Conservation (phyloP, 2,888 invertebrate species). For the Unio delphinus region DNA sequence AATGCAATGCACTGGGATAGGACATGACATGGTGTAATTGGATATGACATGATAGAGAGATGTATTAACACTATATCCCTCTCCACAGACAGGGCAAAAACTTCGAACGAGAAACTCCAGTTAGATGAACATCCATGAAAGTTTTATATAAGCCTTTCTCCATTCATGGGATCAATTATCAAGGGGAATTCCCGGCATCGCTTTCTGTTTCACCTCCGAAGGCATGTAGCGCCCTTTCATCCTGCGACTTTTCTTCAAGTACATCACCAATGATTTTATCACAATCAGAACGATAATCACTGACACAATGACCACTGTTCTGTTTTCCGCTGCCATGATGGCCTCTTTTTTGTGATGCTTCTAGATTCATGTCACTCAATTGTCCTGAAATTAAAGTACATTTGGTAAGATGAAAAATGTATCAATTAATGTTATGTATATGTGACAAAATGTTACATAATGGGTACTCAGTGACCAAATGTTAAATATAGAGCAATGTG, state of each 20-base stretch:
- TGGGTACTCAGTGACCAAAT: no score
- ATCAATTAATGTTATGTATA: not conserved
- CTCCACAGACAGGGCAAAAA: no score
- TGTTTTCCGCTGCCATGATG: constrained; percentile 2
- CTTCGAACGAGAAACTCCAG: not conserved
- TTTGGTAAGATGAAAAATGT: not conserved
- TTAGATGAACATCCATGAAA: not conserved
- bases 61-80: no score
- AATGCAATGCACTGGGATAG: no score
- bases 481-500: no score
- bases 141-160: constrained; percentile 38
- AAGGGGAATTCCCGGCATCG: constrained; percentile 38
- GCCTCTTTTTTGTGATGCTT: not conserved
- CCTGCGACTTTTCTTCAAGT: constrained; percentile 40
- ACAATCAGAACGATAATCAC: constrained; percentile 39
- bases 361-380: constrained; percentile 5
- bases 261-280: constrained; percentile 30
- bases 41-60: no score
- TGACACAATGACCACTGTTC: constrained; percentile 31
- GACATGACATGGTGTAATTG: no score
- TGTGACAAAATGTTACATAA: no score
- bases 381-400: constrained; percentile 2
- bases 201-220: constrained; percentile 44
- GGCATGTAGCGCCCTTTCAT: constrained; percentile 57
- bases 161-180: constrained; percentile 37